Evolutionary conservation across 2,113 vertebrate species (phyloP), one percentile per base, ranked within the genome.

Genomic region (Paralichthys olivaceus): DNA sequence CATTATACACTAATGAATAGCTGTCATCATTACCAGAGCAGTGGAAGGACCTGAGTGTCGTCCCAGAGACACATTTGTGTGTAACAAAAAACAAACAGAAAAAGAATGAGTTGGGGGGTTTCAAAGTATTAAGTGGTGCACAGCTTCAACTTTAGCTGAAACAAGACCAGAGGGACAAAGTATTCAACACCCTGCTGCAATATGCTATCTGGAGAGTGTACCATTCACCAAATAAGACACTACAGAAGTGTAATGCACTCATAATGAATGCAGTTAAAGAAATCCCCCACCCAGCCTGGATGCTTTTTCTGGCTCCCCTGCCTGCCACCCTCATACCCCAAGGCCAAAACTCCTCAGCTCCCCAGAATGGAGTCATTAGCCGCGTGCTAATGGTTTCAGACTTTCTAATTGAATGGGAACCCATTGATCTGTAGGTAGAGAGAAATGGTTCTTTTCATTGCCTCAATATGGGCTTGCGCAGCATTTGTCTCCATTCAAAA

Each of bases 381-480:
- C 74, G 81, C 85, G 96, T 96, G 96, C 91, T 96, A 97, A 97
- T 98, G 96, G 97, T 96, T 97, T 96, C 96, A 97, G 95, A 93
- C 95, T 95, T 95, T 97, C 95, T 97, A 97, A 98, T 96, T 97
- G 96, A 98, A 97, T 96, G 96, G 96, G 95, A 97, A 97, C 96
- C 95, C 96, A 98, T 97, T 97, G 96, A 98, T 98, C 96, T 98
- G 96, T 96, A 96, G 95, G 96, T 96, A 95, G 96, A 95, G 97
- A 96, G 96, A 96, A 97, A 98, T 97, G 96, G 95, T 95, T 96
- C 95, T 96, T 96, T 97, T 97, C 96, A 97, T 96, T 96, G 96
- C 96, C 96, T 95, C 95, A 92, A 93, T 95, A 95, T 95, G 95
- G 95, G 95, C 95, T 95, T 93, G 94, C 92, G 91, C 95, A 95